Base-by-base conservation (phyloP, 2,113 vertebrate genomes). In the Trogon surrucura region DNA sequence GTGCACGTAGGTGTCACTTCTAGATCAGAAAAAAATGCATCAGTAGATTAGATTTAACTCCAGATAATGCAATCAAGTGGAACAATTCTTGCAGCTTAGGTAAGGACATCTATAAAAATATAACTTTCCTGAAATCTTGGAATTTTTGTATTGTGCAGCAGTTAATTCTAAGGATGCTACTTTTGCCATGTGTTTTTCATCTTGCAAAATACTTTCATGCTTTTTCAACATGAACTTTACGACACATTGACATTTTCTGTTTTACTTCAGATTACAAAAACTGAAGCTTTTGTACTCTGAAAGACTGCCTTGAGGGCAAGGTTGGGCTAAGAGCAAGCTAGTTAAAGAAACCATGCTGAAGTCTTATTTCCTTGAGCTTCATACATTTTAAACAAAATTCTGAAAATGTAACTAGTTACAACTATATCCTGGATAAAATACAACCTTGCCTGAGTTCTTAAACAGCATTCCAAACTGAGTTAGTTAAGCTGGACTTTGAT, bases 101-200 rank as follows among this genome's bases (percentile, higher is more conserved):
- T 51, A 50, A 80, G 41, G 66, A 23, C 26, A 14, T 62, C 7
- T 65, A 36, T 89, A 61, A 66, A 80, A 54, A 75, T 23, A 17
- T 1, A 80, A 14, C 20, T 93, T 80, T 80, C 56, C 44, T 77
- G 60, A 54, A 60, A n/a, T 30, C 22, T 29, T 73, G 51, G 47
- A 34, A 8, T 67, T 87, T 13, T 22, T 75, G 30, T 64, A 7
- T 71, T 89, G 64, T 45, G 48, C 21, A n/a, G 71, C 34, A 48
- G 22, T 88, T 88, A 56, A 19, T 60, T 85, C 3, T 58, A 78
- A 81, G 66, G 57, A 72, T 5, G 2, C 44, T 61, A 15, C 41
- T 78, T 85, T 6, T 50, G 30, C 72, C 66, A 83, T 80, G 21
- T 97, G 88, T 70, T 96, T 90, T 88, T 82, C 74, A 80, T 96